Evolutionary conservation across 2,888 invertebrate genomes (phyloP).

Genomic region (Drosophila anomelani): DNA sequence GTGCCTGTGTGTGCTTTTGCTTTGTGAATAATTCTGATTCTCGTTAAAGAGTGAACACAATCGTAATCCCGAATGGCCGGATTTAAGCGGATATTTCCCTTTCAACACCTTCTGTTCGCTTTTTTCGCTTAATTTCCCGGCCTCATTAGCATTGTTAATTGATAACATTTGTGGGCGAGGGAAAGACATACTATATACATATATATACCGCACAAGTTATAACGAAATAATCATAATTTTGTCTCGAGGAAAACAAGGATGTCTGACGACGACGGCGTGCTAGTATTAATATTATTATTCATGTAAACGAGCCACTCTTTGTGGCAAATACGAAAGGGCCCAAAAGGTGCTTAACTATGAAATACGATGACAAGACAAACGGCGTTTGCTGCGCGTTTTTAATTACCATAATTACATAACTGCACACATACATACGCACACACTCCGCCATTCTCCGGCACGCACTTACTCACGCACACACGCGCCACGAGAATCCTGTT

Average conservation of each 20-base stretch:
- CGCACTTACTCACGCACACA: slow-evolving; percentile 35
- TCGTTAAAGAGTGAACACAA: slow-evolving; percentile 18
- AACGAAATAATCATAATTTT: slow-evolving; percentile 44
- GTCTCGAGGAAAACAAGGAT: slow-evolving; percentile 7
- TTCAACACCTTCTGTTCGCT: slow-evolving; percentile 32
- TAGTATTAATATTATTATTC: slow-evolving; percentile 35
- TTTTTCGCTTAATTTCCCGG: slow-evolving; percentile 38
- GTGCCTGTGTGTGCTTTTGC: slow-evolving; percentile 1
- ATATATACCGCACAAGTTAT: slow-evolving; percentile 23
- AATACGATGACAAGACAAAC: slow-evolving; percentile 57
- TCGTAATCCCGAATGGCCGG: slow-evolving; percentile 26
- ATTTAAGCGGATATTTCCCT: slow-evolving; percentile 39
- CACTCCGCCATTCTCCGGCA: slow-evolving; percentile 22
- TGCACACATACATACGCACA: slow-evolving; percentile 45
- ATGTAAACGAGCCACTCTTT: slow-evolving; percentile 44
- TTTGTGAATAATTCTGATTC: slow-evolving; percentile 36
- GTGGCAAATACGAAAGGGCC: slow-evolving; percentile 39
- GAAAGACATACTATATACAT: too few species aligned
- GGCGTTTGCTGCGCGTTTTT: slow-evolving; percentile 64
- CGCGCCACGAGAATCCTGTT: slow-evolving; percentile 45
- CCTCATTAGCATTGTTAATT: slow-evolving; percentile 49
- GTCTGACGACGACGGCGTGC: slow-evolving; percentile 18
- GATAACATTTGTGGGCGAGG: slow-evolving; percentile 16
- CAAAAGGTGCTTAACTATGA: slow-evolving; percentile 57
- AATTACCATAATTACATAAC: slow-evolving; percentile 80